phyloP scores from a whole-genome alignment of 2,888 invertebrate species.

The Brachyopa scutellaris region DNA sequence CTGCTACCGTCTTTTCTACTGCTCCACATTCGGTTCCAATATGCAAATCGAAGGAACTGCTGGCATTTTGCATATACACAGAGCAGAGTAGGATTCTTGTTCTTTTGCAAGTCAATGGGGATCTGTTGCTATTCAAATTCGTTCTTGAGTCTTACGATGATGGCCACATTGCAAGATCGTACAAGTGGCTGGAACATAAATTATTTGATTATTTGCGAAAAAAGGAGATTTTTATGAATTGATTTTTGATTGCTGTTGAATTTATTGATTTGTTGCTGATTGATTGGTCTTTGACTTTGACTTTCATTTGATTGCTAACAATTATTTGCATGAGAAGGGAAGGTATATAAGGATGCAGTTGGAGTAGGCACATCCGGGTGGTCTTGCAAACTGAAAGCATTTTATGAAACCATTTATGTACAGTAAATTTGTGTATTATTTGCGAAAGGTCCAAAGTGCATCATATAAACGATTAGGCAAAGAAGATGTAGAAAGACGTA shows the following conservation, averaged over 20 bases:
- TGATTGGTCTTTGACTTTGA: constrained; percentile 63
- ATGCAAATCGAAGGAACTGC: constrained; percentile 53
- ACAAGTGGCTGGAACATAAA: constrained; percentile 18
- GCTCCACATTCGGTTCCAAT: constrained; percentile 59
- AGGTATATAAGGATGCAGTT: neutral
- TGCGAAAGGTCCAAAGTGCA: too few relatives aligned
- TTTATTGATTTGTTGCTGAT: constrained; percentile 66
- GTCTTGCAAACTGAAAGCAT: too few relatives aligned
- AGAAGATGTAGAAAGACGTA: too few relatives aligned
- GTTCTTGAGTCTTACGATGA: neutral
- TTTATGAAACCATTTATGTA: too few relatives aligned
- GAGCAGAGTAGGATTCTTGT: constrained; percentile 11
- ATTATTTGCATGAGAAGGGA: constrained; percentile 30
- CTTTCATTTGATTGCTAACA: constrained; percentile 52
- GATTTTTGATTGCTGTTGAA: constrained; percentile 71
- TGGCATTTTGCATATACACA: constrained; percentile 43
- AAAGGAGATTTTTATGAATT: constrained; percentile 70
- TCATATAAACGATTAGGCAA: too few relatives aligned
- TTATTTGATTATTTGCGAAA: constrained; percentile 55
- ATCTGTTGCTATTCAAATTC: constrained; percentile 63
- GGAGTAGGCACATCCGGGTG: constrained; percentile 7
- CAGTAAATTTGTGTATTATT: too few relatives aligned
- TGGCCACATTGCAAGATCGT: neutral
- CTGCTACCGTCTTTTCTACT: constrained; percentile 25
- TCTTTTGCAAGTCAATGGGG: constrained; percentile 50